These are phyloP conservation scores for Phainopepla nitens DNA, from an alignment of 2,113 vertebrate genomes.

Conservation along the genomic window DNA sequence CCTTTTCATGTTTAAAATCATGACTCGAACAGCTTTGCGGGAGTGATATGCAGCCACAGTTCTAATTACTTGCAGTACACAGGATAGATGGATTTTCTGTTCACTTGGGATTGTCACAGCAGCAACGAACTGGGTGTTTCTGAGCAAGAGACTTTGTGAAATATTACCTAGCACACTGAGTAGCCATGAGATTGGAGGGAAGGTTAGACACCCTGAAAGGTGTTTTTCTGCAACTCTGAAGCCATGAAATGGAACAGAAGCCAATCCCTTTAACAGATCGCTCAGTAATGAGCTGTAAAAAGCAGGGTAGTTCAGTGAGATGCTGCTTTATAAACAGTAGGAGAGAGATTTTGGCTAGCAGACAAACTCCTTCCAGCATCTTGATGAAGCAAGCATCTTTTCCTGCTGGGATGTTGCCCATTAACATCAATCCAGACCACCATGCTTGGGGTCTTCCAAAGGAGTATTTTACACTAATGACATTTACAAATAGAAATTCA, in stretches of 20 bases:
- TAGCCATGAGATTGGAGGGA: not conserved
- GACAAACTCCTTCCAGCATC: not conserved
- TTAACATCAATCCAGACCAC: conserved; percentile 1
- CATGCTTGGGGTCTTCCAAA: not conserved
- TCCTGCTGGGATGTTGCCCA: conserved; percentile 30
- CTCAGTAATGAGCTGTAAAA: not conserved
- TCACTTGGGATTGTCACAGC: not conserved
- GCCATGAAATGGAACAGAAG: not conserved
- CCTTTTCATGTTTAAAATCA: not conserved
- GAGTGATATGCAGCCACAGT: not conserved
- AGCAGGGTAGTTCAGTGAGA: not conserved
- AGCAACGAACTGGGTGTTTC: not conserved
- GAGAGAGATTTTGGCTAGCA: conserved; percentile 14
- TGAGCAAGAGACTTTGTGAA: not conserved
- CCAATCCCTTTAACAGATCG: not conserved
- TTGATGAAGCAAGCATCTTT: not conserved
- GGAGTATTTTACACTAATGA: not conserved
- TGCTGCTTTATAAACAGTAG: conserved; percentile 16
- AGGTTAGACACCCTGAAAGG: not conserved
- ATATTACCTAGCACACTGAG: not conserved
- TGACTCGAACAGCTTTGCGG: not conserved
- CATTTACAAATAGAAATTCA: not conserved
- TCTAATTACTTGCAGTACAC: not conserved
- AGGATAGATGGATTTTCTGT: not conserved
- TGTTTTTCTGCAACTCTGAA: conserved; percentile 16